Conservation (phyloP, 1,140 invertebrate species). For the Apolygus lucorum region DNA sequence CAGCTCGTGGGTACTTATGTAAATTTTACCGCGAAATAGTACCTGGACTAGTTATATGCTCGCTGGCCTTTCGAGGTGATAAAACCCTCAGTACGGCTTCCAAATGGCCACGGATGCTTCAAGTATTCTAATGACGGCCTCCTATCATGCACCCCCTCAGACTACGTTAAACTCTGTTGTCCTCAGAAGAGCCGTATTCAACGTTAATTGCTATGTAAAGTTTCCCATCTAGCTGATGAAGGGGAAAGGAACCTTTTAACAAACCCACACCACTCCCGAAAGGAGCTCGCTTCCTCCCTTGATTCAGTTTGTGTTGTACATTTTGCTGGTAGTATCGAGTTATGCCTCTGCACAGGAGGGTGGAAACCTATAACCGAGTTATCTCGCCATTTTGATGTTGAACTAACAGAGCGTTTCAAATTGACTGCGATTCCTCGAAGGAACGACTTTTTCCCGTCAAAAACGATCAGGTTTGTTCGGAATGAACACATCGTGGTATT, state of each 20-base stretch:
- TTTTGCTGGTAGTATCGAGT: constrained; percentile 1
- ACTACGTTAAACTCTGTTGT: not conserved
- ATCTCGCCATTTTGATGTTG: not conserved
- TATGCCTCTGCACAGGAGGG: not conserved
- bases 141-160: not conserved
- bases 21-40: no score
- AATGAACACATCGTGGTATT: no score
- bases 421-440: no score
- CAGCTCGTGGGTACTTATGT: no score
- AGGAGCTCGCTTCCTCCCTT: not conserved
- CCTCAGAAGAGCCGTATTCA: not conserved
- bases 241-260: not conserved
- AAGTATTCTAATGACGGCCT: no score
- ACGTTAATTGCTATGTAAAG: not conserved
- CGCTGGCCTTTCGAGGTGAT: no score
- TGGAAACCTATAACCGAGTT: constrained; percentile 3
- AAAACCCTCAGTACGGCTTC: no score
- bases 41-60: no score
- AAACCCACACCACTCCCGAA: not conserved
- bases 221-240: not conserved
- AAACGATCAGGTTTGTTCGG: no score
- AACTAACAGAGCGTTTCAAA: not conserved
- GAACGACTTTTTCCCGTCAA: no score
- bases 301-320: constrained; percentile 2
- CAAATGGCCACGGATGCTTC: no score